phyloP scores from a whole-genome alignment of 1,140 invertebrate species.

The Drosophila carrolli region DNA sequence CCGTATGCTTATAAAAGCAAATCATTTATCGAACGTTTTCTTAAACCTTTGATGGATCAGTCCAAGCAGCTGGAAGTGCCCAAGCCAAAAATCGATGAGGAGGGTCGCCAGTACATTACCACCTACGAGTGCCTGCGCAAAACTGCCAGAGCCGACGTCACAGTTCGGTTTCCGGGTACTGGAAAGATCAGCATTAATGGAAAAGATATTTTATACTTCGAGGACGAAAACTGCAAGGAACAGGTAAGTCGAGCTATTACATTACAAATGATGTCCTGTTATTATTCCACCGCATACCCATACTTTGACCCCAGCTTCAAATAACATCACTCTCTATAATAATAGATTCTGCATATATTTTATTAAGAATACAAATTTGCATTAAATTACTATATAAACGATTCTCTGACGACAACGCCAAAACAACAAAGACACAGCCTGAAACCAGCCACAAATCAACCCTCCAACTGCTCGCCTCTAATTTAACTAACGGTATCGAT shows the following conservation, averaged over 20 bases:
- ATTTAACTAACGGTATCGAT: constrained; percentile 54
- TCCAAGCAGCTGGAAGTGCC: constrained; percentile 86
- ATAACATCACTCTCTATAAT: constrained; percentile 21
- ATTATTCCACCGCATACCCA: background rate
- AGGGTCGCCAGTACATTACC: constrained; percentile 89
- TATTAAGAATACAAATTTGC: constrained; percentile 59
- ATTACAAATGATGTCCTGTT: too few relatives aligned
- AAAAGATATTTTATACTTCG: constrained; percentile 91
- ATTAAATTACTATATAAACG: constrained; percentile 68
- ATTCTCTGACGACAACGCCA: constrained; percentile 72
- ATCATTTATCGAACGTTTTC: constrained; percentile 90
- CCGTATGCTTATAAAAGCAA: constrained; percentile 89
- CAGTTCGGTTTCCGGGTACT: constrained; percentile 89
- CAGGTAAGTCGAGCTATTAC: constrained; percentile 87
- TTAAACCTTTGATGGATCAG: constrained; percentile 86
- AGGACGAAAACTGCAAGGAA: constrained; percentile 89
- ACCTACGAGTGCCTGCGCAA: constrained; percentile 91
- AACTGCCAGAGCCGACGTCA: constrained; percentile 88
- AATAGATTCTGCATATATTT: constrained; percentile 53
- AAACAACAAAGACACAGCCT: constrained; percentile 80
- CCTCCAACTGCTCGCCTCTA: constrained; percentile 70
- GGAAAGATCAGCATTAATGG: constrained; percentile 94
- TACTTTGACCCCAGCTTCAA: background rate
- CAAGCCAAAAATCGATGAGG: constrained; percentile 88
- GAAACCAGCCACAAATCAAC: constrained; percentile 75